Conservation (phyloP, 2,113 vertebrate genomes). For the Engraulis encrasicolus region DNA sequence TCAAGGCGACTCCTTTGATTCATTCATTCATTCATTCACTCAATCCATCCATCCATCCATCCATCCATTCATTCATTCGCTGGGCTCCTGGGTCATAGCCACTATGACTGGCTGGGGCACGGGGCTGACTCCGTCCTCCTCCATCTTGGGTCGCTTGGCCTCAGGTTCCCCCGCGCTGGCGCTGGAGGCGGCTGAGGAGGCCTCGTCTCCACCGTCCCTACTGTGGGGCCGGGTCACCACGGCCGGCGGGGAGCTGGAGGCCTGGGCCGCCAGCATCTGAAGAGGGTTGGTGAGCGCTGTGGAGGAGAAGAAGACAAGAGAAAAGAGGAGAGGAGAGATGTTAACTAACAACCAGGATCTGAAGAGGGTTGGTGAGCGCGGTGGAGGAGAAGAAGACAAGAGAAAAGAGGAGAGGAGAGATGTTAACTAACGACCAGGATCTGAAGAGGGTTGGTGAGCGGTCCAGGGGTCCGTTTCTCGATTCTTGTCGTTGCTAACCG, state of each 20-base stretch:
- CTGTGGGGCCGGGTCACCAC: slow-evolving; percentile 81
- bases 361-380: slow-evolving; percentile 91
- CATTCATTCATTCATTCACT: no score
- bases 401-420: background rate
- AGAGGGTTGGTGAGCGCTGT: slow-evolving; percentile 90
- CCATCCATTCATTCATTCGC: no score
- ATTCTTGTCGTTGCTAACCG: no score
- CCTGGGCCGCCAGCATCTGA: slow-evolving; percentile 94
- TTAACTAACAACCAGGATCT: no score
- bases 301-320: no score
- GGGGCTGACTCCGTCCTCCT: slow-evolving; percentile 71
- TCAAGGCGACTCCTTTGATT: slow-evolving; percentile 19
- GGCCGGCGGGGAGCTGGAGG: slow-evolving; percentile 90
- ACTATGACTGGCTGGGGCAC: slow-evolving; percentile 83
- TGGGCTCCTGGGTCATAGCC: slow-evolving; percentile 67
- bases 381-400: no score
- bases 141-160: slow-evolving; percentile 84
- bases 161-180: slow-evolving; percentile 84
- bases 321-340: background rate
- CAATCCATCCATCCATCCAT: no score
- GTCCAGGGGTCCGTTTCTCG: no score
- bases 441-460: slow-evolving; percentile 90
- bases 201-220: slow-evolving; percentile 65
- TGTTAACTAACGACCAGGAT: no score
- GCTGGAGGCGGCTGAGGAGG: slow-evolving; percentile 60